Conservation (phyloP, 2,888 invertebrate species). For the Coremacera marginata region DNA sequence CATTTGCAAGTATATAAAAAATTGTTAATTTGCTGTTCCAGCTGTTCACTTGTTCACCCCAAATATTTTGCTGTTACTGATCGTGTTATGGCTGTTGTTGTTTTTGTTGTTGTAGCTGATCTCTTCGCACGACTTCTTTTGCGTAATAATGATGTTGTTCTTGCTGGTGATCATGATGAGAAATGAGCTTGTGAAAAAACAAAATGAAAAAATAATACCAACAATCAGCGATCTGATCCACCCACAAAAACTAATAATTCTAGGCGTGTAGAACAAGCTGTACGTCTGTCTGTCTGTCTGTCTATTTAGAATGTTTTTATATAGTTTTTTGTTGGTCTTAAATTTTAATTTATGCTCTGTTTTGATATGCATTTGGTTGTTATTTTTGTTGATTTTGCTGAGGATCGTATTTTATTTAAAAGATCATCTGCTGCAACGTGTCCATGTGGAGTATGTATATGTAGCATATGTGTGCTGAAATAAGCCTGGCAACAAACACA, state of each 20-base stretch:
- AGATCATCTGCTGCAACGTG: slow-evolving; percentile 23
- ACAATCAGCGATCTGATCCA: slow-evolving; percentile 41
- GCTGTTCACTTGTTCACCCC: slow-evolving; percentile 31
- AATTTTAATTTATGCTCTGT: slow-evolving; percentile 54
- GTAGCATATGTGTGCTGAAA: neutral
- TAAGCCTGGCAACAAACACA: too few species aligned
- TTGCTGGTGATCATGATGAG: slow-evolving; percentile 1
- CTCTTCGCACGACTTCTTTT: slow-evolving; percentile 30
- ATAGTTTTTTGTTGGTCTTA: neutral
- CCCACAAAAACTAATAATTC: slow-evolving; percentile 48
- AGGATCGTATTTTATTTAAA: slow-evolving; percentile 24
- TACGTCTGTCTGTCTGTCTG: slow-evolving; percentile 4
- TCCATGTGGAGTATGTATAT: slow-evolving; percentile 21
- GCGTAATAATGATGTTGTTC: slow-evolving; percentile 40
- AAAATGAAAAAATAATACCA: slow-evolving; percentile 23
- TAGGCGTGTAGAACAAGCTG: slow-evolving; percentile 32
- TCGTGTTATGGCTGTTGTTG: slow-evolving; percentile 14
- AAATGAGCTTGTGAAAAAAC: slow-evolving; percentile 6
- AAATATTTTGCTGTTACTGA: slow-evolving; percentile 20
- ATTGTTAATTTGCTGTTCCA: slow-evolving; percentile 40
- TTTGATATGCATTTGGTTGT: slow-evolving; percentile 50
- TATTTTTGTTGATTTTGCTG: slow-evolving; percentile 36
- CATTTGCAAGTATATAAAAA: slow-evolving; percentile 19
- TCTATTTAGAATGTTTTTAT: neutral
- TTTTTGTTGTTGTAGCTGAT: slow-evolving; percentile 24